Percentiles rank a stretch among this genome's conserved stretches.
Evolutionary conservation across 1,140 invertebrate species (phyloP).

Genomic region (Papilio aristodemus): DNA sequence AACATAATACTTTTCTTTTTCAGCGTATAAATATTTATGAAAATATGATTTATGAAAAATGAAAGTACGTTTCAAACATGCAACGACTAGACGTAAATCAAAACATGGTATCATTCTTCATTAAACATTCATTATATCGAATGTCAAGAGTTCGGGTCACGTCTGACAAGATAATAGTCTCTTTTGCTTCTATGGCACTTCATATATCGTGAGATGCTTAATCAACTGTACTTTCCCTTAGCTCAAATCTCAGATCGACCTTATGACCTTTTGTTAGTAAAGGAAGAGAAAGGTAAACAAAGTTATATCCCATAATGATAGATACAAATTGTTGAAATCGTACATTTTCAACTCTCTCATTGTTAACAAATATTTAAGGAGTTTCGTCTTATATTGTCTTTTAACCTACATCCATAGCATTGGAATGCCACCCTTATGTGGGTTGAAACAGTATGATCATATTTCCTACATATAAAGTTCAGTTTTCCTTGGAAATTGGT

Average conservation of each 20-base stretch:
- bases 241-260: neutral
- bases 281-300: slow-evolving; percentile 9
- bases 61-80: neutral
- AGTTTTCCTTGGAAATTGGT: too few species aligned
- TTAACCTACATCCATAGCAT: neutral
- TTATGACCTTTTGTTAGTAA: slow-evolving; percentile 4
- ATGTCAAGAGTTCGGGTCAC: slow-evolving; percentile 18
- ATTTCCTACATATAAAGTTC: too few species aligned
- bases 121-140: slow-evolving; percentile 3
- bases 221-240: slow-evolving; percentile 19
- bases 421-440: too few species aligned
- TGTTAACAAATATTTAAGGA: neutral
- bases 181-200: neutral
- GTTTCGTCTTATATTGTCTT: too few species aligned
- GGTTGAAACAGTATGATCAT: too few species aligned
- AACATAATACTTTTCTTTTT: too few species aligned
- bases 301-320: neutral
- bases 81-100: slow-evolving; percentile 6
- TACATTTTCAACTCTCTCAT: neutral
- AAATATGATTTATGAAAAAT: too few species aligned
- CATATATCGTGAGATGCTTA: neutral
- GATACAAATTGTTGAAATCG: too few species aligned
- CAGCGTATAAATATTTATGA: too few species aligned
- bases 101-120: neutral
- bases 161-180: slow-evolving; percentile 14